Evolutionary conservation across 2,888 invertebrate genomes (phyloP).

Genomic region (Lucinisca nassula): DNA sequence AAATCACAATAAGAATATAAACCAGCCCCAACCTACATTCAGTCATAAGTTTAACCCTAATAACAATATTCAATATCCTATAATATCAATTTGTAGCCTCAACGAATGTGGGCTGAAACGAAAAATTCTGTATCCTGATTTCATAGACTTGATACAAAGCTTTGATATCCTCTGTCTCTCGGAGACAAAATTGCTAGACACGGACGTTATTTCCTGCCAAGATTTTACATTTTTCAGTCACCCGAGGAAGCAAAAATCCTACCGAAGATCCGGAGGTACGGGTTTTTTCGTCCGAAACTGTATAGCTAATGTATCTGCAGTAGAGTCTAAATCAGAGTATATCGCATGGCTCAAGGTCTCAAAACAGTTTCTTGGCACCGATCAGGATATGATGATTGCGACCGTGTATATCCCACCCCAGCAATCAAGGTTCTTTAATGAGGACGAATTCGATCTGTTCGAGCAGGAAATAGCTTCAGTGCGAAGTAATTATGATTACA

Average conservation of each 20-base stretch:
- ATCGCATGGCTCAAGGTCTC: background rate
- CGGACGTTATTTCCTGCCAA: background rate
- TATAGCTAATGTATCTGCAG: background rate
- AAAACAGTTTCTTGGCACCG: background rate
- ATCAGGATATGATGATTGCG: background rate
- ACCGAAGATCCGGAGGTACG: background rate
- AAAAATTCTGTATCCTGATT: background rate
- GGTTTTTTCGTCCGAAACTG: background rate
- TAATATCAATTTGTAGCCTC: background rate
- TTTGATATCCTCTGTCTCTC: background rate
- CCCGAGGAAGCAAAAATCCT: background rate
- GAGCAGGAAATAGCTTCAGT: background rate
- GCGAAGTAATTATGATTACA: background rate
- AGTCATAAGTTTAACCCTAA: too few species aligned
- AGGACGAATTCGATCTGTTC: background rate
- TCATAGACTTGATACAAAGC: background rate
- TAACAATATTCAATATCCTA: background rate
- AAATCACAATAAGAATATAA: too few species aligned
- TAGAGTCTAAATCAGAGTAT: background rate
- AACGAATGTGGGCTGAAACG: background rate
- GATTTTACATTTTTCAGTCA: background rate
- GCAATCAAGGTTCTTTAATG: background rate
- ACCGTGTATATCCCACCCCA: background rate
- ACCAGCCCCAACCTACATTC: too few species aligned
- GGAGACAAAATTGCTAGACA: background rate